phyloP scores from a whole-genome alignment of 2,113 vertebrate genomes.

The Corythornis madagascariensis region DNA sequence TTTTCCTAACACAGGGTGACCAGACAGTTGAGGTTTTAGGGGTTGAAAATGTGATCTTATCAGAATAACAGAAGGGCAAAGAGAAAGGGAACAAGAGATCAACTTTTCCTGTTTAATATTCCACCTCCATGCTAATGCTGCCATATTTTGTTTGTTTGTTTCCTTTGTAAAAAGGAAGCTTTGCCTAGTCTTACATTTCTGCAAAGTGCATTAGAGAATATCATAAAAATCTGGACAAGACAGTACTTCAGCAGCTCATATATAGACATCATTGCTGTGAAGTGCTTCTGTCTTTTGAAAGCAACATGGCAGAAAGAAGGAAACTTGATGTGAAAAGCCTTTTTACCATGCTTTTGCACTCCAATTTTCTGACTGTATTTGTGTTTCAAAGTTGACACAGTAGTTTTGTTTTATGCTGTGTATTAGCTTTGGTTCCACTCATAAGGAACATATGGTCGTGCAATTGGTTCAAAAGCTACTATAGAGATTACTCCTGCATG shows the following conservation, averaged over 20 bases:
- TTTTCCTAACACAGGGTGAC: slow-evolving; percentile 4
- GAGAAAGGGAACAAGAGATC: neutral
- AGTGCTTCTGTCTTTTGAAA: slow-evolving; percentile 27
- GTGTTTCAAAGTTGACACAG: neutral
- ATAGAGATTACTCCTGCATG: neutral
- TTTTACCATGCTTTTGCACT: slow-evolving; percentile 14
- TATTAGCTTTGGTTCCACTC: neutral
- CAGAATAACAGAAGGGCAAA: neutral
- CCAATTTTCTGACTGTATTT: neutral
- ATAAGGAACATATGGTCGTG: neutral
- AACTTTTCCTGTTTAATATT: neutral
- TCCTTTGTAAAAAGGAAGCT: slow-evolving; percentile 49
- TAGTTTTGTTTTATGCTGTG: neutral
- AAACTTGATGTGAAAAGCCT: slow-evolving; percentile 8
- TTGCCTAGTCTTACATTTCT: neutral
- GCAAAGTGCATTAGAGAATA: slow-evolving; percentile 45
- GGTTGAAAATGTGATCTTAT: neutral
- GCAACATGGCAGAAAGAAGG: slow-evolving; percentile 40
- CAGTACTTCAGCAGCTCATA: slow-evolving; percentile 24
- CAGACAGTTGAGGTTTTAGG: slow-evolving; percentile 12
- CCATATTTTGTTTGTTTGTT: slow-evolving; percentile 27
- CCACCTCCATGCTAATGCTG: neutral
- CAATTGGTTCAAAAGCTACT: neutral
- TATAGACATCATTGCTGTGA: slow-evolving; percentile 19
- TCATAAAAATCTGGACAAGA: slow-evolving; percentile 39